Evolutionary conservation across 2,797 vertebrate genomes (phyloP), one percentile per base, ranked within the genome.

Genomic region (Acanthurus leucopareius): DNA sequence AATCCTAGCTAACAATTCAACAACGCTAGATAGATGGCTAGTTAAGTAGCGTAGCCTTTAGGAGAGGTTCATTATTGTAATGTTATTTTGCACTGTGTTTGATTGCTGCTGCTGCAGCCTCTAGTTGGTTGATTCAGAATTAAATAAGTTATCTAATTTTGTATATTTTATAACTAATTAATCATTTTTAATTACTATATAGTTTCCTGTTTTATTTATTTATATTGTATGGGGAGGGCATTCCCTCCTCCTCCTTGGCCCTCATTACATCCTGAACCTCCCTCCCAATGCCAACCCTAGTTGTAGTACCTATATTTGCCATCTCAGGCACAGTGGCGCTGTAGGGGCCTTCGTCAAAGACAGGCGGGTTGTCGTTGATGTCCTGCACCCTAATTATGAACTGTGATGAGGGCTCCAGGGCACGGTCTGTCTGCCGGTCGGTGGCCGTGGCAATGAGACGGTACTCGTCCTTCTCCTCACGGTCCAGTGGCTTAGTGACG

Each of bases 371-470:
- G 95, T 98, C 97, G 48, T 97, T 97, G 94, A 97, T 97, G 94
- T 97, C 97, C 86, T 97, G 97, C 85, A 97, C 97, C 71, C 97
- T 96, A 88, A 98, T 97, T 88, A 98, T 95, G 88, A 98, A 98
- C 91, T 97, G 96, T 3, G 97, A 98, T 0, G 97, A 97, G 10
- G 97, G 97, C 90, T 98, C 97, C 86, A 98, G 92, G 85, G 97
- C 95, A 13, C 96, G 96, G 83, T 96, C 96, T 0, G 97, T 97
- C 86, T 96, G 96, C 82, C 95, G 94, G 91, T 97, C 97, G 73
- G 96, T 96, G 2, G 97, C 97, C 45, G 97, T 97, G 82, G 97
- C 97, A 42, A 97, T 92, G 32, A 98, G 94, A 38, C 96, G 95
- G 44, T 97, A 98, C 66, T 98, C 96, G 42, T 96, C 96, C 92